A percentile compares a stretch with the other conserved stretches of the same genome.
phyloP scores from a whole-genome alignment of 30 jellyfish, hydroid and myxozoan genomes.

The Chrysaora quinquecirrha region DNA sequence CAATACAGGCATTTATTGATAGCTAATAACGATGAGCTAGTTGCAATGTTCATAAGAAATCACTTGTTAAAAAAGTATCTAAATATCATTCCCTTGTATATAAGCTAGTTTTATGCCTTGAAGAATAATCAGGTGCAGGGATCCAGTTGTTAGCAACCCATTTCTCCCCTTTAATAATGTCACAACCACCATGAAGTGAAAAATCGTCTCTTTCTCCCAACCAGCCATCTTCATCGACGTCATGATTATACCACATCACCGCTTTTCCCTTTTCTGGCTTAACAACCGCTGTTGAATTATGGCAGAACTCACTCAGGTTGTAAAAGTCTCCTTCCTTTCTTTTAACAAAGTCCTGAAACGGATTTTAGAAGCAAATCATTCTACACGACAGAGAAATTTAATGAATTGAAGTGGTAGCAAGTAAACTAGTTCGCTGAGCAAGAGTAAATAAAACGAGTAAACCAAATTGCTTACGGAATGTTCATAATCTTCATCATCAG shows the following conservation, averaged over 20 bases:
- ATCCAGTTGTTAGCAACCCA: constrained; percentile 98
- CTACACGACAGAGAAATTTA: no score
- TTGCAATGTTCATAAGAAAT: no score
- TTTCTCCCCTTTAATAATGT: constrained; percentile 86
- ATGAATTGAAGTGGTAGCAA: no score
- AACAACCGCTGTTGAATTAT: constrained; percentile 91
- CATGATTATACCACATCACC: constrained; percentile 98
- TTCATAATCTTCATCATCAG: constrained; percentile 74
- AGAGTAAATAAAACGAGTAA: no score
- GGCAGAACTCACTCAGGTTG: constrained; percentile 94
- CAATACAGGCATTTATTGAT: no score
- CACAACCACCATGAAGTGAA: constrained; percentile 97
- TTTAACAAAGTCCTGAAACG: constrained; percentile 59
- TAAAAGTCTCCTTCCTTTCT: constrained; percentile 87
- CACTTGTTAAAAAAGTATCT: no score
- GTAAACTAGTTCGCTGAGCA: no score
- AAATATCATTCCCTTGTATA: constrained; percentile 61
- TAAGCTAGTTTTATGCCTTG: constrained; percentile 73
- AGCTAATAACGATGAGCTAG: no score
- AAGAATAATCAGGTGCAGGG: constrained; percentile 87
- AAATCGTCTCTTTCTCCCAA: constrained; percentile 87
- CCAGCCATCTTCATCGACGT: constrained; percentile 91
- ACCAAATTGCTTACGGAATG: constrained; percentile 90
- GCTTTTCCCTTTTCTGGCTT: constrained; percentile 93
- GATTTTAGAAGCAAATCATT: no score